A percentile compares a stretch with the other conserved stretches of the same genome.
These are phyloP conservation scores for Brachionus koreanus DNA, from an alignment of 1,140 invertebrate species.

Conservation along the genomic window DNA sequence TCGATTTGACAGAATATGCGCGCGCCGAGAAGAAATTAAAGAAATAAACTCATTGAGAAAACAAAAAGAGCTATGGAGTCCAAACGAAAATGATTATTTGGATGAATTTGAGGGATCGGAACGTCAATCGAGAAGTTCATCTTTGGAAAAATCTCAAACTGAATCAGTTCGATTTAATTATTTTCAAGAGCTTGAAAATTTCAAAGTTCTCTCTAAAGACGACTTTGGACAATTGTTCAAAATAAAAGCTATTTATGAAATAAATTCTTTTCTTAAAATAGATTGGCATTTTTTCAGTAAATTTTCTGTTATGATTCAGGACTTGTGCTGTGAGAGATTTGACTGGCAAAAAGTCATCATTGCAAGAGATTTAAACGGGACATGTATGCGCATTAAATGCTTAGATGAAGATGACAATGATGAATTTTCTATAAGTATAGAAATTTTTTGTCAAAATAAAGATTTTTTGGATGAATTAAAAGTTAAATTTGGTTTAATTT, in stretches of 20 bases:
- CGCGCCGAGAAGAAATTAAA: constrained; percentile 1
- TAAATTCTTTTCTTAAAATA: background rate
- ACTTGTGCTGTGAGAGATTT: background rate
- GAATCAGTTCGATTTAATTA: background rate
- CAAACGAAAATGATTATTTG: background rate
- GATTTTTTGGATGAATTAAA: background rate
- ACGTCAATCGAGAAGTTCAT: background rate
- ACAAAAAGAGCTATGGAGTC: constrained; percentile 21
- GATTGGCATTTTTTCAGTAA: constrained; percentile 3
- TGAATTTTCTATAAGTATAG: background rate
- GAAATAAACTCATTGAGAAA: constrained; percentile 25
- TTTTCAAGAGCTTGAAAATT: background rate
- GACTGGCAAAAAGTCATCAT: constrained; percentile 25
- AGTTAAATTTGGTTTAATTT: background rate
- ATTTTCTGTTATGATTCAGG: constrained; percentile 9
- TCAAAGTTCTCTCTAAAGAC: background rate
- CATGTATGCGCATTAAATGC: background rate
- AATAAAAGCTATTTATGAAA: background rate
- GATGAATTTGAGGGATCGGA: background rate
- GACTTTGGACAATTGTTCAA: background rate
- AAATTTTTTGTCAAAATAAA: background rate
- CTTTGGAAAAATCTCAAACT: background rate
- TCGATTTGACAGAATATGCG: background rate
- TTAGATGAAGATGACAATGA: background rate
- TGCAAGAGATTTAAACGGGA: background rate